Conservation (phyloP, 2,888 invertebrate genomes). For the Pomacea canaliculata region DNA sequence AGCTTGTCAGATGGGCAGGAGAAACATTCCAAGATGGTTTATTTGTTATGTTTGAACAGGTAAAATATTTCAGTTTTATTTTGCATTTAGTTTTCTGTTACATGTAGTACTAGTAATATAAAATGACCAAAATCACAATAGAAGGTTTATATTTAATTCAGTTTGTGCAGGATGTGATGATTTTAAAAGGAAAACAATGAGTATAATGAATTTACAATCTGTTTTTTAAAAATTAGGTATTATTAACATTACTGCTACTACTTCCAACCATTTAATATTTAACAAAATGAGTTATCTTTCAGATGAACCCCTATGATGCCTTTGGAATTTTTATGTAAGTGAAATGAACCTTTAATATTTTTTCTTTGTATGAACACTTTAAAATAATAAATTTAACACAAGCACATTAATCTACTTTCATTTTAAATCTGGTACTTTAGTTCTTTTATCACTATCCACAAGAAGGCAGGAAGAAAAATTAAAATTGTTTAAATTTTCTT, state of each 20-base stretch:
- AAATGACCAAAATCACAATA: too few species aligned
- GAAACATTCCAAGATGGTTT: slow-evolving; percentile 66
- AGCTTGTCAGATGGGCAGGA: slow-evolving; percentile 69
- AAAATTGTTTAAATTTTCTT: too few species aligned
- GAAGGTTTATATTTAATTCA: too few species aligned
- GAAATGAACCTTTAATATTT: slow-evolving; percentile 8
- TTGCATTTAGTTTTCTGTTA: too few species aligned
- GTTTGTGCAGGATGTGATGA: too few species aligned
- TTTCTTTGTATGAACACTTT: background rate
- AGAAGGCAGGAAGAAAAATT: too few species aligned
- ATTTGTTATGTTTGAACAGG: slow-evolving; percentile 72
- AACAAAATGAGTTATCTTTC: slow-evolving; percentile 23
- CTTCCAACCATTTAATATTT: background rate
- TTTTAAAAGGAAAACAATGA: too few species aligned
- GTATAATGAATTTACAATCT: too few species aligned
- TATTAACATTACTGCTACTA: too few species aligned
- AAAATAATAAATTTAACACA: background rate
- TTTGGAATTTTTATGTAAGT: slow-evolving; percentile 67
- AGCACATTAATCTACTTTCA: background rate
- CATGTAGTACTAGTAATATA: too few species aligned
- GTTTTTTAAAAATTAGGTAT: background rate
- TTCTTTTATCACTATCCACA: background rate
- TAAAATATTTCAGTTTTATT: slow-evolving; percentile 27
- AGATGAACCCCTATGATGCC: slow-evolving; percentile 64
- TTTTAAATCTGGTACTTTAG: background rate